phyloP scores from a whole-genome alignment of 1,140 invertebrate species.

The Mactra quadrangularis region DNA sequence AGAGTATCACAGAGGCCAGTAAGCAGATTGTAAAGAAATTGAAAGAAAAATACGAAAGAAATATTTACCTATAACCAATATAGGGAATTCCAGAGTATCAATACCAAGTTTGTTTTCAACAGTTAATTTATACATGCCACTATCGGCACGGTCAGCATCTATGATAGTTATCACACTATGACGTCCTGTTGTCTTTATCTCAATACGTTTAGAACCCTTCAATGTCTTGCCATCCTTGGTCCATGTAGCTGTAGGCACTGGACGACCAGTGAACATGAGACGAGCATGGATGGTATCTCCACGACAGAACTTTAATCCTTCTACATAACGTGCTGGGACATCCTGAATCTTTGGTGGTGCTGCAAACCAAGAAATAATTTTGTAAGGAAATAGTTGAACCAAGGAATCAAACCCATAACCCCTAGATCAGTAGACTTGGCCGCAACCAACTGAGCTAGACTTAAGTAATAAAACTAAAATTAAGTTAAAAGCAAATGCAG shows the following conservation, averaged over 20 bases:
- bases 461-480: too few relatives aligned
- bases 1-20: too few relatives aligned
- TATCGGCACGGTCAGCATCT: constrained; percentile 95
- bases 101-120: constrained; percentile 98
- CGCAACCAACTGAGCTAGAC: too few relatives aligned
- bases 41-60: too few relatives aligned
- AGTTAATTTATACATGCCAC: constrained; percentile 95
- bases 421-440: too few relatives aligned
- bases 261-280: constrained; percentile 98
- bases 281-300: constrained; percentile 98
- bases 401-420: too few relatives aligned
- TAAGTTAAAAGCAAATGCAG: too few relatives aligned
- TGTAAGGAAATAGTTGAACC: too few relatives aligned
- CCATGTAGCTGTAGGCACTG: constrained; percentile 97
- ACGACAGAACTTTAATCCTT: constrained; percentile 98
- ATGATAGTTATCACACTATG: constrained; percentile 97
- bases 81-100: constrained; percentile 96
- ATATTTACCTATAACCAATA: constrained; percentile 94
- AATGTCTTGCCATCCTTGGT: constrained; percentile 95
- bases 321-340: constrained; percentile 97
- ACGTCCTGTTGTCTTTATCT: constrained; percentile 92
- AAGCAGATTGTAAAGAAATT: too few relatives aligned
- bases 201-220: constrained; percentile 88
- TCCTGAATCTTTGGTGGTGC: constrained; percentile 95
- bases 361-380: constrained; percentile 85